Conservation (phyloP, 2,888 invertebrate genomes). For the Drosophila hamatofila region DNA sequence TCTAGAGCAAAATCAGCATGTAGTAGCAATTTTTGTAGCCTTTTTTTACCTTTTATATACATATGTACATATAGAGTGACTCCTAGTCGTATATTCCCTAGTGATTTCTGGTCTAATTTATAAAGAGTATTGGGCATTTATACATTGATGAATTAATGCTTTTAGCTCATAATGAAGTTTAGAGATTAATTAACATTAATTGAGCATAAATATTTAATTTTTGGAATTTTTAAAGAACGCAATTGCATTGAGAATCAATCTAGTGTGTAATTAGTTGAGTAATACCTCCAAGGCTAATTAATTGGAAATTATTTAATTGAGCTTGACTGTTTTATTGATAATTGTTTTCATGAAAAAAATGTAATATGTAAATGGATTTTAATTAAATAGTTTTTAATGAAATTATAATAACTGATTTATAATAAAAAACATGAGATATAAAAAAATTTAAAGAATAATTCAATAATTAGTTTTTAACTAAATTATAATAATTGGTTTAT, state of each 20-base stretch:
- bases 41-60: neutral
- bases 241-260: neutral
- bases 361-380: too few species aligned
- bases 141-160: conserved; percentile 2
- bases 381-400: too few species aligned
- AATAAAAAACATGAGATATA: neutral
- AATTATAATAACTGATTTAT: too few species aligned
- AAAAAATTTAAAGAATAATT: neutral
- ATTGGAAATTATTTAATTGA: neutral
- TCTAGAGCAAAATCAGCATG: neutral
- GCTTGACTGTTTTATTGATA: neutral
- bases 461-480: too few species aligned
- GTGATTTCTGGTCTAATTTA: too few species aligned
- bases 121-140: neutral
- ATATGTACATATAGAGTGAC: neutral
- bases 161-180: neutral
- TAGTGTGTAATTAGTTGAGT: neutral
- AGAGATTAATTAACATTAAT: neutral
- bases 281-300: neutral
- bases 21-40: too few species aligned
- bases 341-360: too few species aligned
- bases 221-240: neutral
- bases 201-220: conserved; percentile 2
- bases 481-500: too few species aligned
- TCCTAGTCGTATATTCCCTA: neutral